Base-by-base conservation (phyloP, 2,797 vertebrate genomes). In the Pterois miles region DNA sequence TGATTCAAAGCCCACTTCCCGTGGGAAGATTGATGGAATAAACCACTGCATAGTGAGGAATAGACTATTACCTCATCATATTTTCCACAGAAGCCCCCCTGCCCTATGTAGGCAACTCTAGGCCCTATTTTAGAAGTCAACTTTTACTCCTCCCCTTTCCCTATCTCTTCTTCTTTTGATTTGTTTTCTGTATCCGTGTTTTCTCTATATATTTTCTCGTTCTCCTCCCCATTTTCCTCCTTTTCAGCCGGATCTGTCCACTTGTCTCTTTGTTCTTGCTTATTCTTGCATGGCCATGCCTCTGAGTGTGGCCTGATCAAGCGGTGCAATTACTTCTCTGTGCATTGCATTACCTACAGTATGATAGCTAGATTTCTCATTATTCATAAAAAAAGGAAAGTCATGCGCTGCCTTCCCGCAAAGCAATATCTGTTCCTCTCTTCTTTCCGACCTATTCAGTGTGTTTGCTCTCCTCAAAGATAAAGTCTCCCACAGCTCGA, bases 401-500 rank as follows among this genome's bases (percentile, higher is more conserved):
- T 70, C 50, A 54, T 57, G 54, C 13, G 33, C 73, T 69, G 71
- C 74, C 48, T 76, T 53, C 29, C 22, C 71, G 76, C 60, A 69
- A 53, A 79, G 60, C n/a, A 65, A 31, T 72, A 70, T 82, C 59
- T 60, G 34, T 76, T 74, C 22, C 58, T 59, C 64, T 83, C 62
- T 71, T 83, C 57, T 79, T 70, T 78, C 73, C 14, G 11, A 22
- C 79, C 73, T 62, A 48, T 80, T 63, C 66, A 83, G 64, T 76
- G 43, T 87, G 76, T 88, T 88, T 87, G 63, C 79, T 84, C 76
- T 82, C 22, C 85, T 76, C 79, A 74, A 65, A 88, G 88, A 88
- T 86, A 83, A 86, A 82, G 77, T 91, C 86, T 84, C 81, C 81
- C 53, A 76, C 82, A 86, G 82, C 74, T 86, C 84, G 60, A 85